Conservation (phyloP, 1,140 invertebrate genomes). For the Portunus trituberculatus region DNA sequence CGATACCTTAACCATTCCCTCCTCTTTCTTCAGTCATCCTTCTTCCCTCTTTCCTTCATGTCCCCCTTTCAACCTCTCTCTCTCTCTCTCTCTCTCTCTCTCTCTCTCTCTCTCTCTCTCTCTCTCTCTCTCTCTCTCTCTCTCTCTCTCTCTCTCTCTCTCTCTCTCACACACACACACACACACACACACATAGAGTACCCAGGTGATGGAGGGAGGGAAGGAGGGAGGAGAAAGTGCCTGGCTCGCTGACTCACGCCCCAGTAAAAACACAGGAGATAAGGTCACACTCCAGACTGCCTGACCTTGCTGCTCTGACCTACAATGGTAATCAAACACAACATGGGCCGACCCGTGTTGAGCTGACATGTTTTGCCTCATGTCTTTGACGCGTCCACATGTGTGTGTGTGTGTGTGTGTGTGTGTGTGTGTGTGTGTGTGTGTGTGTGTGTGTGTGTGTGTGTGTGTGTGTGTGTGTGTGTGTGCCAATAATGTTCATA, state of each 20-base stretch:
- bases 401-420: background rate
- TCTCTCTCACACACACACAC: no score
- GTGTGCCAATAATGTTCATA: no score
- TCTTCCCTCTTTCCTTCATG: background rate
- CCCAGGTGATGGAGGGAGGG: background rate
- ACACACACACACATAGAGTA: no score
- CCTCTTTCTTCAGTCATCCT: background rate
- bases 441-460: background rate
- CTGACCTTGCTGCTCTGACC: background rate
- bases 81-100: background rate
- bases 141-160: background rate
- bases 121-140: background rate
- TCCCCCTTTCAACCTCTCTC: background rate
- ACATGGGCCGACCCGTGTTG: background rate
- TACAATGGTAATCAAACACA: background rate
- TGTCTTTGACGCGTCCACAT: background rate
- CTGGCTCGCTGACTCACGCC: background rate
- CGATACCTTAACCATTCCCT: background rate
- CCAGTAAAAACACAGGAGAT: background rate
- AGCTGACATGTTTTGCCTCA: background rate
- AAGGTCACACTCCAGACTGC: background rate
- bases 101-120: background rate
- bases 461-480: no score
- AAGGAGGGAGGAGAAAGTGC: conserved; percentile 16
- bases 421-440: conserved; percentile 7